Evolutionary conservation across 2,888 invertebrate genomes (phyloP).

Genomic region (Liodrosophila aerea): DNA sequence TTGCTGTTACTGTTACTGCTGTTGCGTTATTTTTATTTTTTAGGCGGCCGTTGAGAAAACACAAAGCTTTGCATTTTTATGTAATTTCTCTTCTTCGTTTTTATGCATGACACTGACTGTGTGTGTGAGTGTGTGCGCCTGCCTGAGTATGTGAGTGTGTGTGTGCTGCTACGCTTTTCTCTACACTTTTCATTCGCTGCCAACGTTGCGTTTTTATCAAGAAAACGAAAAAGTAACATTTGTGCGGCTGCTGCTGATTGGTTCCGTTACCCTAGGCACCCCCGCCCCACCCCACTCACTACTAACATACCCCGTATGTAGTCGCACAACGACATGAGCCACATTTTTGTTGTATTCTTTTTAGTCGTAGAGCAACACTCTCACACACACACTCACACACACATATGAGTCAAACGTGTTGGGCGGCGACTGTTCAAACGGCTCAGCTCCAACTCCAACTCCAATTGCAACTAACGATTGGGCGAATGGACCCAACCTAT

Average conservation of each 20-base stretch:
- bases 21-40: slow-evolving; percentile 70
- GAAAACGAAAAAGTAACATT: slow-evolving; percentile 73
- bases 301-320: slow-evolving; percentile 10
- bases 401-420: no score
- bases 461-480: slow-evolving; percentile 23
- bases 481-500: not conserved
- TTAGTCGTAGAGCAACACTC: slow-evolving; percentile 70
- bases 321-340: slow-evolving; percentile 29
- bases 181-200: slow-evolving; percentile 75
- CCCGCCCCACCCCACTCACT: slow-evolving; percentile 14
- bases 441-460: slow-evolving; percentile 14
- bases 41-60: slow-evolving; percentile 69
- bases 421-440: not conserved
- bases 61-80: slow-evolving; percentile 68
- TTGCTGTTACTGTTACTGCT: slow-evolving; percentile 28
- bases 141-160: slow-evolving; percentile 13
- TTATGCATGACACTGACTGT: slow-evolving; percentile 19
- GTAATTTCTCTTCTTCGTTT: slow-evolving; percentile 28
- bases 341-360: slow-evolving; percentile 62
- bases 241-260: slow-evolving; percentile 72
- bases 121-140: slow-evolving; percentile 24
- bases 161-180: slow-evolving; percentile 46
- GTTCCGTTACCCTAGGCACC: slow-evolving; percentile 35
- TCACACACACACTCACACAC: slow-evolving; percentile 45
- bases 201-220: slow-evolving; percentile 61